A percentile compares a stretch with the other conserved stretches of the same genome.
Evolutionary conservation across 2,113 vertebrate genomes (phyloP).

Genomic region (Varanus komodoensis): DNA sequence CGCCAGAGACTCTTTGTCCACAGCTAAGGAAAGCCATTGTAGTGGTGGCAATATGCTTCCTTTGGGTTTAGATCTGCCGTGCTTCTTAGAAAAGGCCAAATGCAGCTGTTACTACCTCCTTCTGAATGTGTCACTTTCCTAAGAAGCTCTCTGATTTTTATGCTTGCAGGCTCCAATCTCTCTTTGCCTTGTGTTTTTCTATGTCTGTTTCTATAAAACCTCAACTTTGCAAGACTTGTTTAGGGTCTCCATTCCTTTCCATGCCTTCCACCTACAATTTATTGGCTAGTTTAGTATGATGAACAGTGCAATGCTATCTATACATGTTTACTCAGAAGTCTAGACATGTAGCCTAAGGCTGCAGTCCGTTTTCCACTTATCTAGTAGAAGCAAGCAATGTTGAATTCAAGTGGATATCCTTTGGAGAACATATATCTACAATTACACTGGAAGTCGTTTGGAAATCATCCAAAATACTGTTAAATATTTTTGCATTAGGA

Average conservation of each 20-base stretch:
- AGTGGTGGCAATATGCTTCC: neutral
- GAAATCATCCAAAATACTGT: neutral
- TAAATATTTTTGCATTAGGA: neutral
- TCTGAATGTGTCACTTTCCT: neutral
- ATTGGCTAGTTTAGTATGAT: neutral
- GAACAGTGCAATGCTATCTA: neutral
- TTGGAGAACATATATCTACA: too few relatives aligned
- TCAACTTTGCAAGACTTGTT: neutral
- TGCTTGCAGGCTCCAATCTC: neutral
- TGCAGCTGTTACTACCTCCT: neutral
- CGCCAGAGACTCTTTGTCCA: neutral
- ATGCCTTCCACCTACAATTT: neutral
- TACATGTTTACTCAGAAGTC: neutral
- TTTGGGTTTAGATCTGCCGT: neutral
- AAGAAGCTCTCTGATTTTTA: neutral
- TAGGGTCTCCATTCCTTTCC: neutral
- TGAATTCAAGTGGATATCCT: too few relatives aligned
- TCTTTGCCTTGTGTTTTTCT: neutral
- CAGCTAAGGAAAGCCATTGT: neutral
- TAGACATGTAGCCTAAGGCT: neutral
- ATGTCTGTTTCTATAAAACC: neutral
- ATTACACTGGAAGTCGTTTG: neutral
- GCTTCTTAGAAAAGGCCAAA: neutral
- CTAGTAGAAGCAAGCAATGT: too few relatives aligned
- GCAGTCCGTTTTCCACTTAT: too few relatives aligned